phyloP scores from a whole-genome alignment of 2,113 vertebrate genomes.

The Pipa parva region DNA sequence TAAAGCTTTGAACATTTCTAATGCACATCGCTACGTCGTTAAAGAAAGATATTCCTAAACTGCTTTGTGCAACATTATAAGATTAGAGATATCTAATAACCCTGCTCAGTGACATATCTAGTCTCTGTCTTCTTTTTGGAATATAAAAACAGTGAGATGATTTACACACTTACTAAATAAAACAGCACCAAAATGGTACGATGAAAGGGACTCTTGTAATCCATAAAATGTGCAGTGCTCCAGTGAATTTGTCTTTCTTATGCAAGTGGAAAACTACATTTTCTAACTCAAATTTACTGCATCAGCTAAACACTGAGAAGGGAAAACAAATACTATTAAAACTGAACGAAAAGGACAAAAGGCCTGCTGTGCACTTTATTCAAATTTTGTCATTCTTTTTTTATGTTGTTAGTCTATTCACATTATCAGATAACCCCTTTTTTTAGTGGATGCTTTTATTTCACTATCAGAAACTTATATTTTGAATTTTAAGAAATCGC shows the following conservation, averaged over 20 bases:
- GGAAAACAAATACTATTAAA: constrained; percentile 23
- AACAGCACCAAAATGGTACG: constrained; percentile 9
- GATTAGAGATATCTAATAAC: neutral
- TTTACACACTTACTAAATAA: constrained; percentile 22
- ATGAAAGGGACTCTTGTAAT: constrained; percentile 31
- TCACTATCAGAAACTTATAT: too few species aligned
- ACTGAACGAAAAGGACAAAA: neutral
- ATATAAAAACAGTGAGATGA: neutral
- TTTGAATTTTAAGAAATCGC: too few species aligned
- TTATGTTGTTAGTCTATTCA: neutral
- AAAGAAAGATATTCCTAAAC: neutral
- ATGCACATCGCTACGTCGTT: too few species aligned
- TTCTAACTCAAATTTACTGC: constrained; percentile 19
- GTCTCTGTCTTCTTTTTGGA: neutral
- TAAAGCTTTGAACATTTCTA: too few species aligned
- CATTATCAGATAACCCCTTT: too few species aligned
- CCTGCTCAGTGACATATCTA: neutral
- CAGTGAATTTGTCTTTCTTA: constrained; percentile 7
- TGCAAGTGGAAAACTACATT: constrained; percentile 22
- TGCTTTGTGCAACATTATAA: neutral
- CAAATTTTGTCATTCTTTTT: neutral
- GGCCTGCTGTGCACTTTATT: neutral
- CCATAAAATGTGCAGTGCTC: constrained; percentile 20
- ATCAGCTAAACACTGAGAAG: constrained; percentile 29
- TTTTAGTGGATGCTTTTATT: too few species aligned